Conservation (phyloP, 1,140 invertebrate species). For the Aphelenchoides fujianensis region DNA sequence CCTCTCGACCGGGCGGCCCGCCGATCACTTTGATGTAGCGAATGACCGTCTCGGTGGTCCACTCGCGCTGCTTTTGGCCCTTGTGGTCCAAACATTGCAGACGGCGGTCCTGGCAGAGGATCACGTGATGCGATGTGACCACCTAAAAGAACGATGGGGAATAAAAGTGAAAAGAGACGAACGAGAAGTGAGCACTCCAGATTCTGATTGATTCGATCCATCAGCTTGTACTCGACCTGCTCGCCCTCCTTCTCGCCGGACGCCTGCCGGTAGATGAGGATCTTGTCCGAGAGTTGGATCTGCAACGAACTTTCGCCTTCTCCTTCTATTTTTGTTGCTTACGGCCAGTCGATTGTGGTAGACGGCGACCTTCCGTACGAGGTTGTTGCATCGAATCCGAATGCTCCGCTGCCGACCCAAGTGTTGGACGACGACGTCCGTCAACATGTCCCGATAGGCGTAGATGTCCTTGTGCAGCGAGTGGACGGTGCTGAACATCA, state of each 20-base stretch:
- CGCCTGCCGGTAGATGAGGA: conserved; percentile 86
- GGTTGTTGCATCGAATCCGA: conserved; percentile 90
- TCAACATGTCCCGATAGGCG: conserved; percentile 92
- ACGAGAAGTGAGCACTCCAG: conserved; percentile 91
- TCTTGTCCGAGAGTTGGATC: conserved; percentile 87
- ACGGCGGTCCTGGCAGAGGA: conserved; percentile 70
- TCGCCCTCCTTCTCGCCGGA: conserved; percentile 70
- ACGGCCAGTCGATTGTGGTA: conserved; percentile 88
- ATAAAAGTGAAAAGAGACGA: conserved; percentile 6
- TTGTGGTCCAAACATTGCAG: conserved; percentile 79
- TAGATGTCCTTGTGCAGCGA: conserved; percentile 87
- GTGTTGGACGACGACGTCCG: conserved; percentile 96
- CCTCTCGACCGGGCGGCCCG: conserved; percentile 76
- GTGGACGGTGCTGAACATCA: conserved; percentile 89
- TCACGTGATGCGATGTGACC: conserved; percentile 50
- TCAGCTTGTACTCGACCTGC: conserved; percentile 82
- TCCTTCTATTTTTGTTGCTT: conserved; percentile 64
- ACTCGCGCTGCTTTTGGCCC: conserved; percentile 79
- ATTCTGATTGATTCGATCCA: conserved; percentile 84
- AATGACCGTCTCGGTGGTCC: conserved; percentile 83
- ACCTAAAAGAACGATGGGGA: conserved; percentile 33
- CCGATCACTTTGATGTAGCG: conserved; percentile 81
- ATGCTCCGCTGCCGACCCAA: conserved; percentile 86
- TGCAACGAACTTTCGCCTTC: no score
- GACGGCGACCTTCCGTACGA: conserved; percentile 94